These are phyloP conservation scores for Porites australiensis DNA, from an alignment of 64 coral and sea anemone species.

Conservation along the genomic window DNA sequence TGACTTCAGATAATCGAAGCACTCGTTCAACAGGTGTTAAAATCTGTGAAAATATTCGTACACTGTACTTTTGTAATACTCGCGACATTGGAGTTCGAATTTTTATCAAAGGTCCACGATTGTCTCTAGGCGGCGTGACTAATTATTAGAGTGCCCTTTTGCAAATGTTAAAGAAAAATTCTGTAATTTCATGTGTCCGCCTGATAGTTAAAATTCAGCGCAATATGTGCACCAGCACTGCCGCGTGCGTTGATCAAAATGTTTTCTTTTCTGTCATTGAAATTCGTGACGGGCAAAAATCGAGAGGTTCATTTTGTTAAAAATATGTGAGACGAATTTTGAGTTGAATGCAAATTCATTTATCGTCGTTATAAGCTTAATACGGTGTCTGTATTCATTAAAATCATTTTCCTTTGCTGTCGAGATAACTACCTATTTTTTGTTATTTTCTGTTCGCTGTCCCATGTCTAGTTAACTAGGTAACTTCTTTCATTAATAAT, in stretches of 20 bases:
- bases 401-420: too few species aligned
- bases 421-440: too few species aligned
- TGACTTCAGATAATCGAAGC: background rate
- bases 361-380: too few species aligned
- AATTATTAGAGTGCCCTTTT: too few species aligned
- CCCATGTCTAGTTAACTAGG: too few species aligned
- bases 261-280: background rate
- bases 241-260: background rate
- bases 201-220: background rate
- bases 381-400: too few species aligned
- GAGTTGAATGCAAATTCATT: background rate
- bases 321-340: background rate
- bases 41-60: background rate
- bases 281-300: too few species aligned
- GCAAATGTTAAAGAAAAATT: too few species aligned
- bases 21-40: conserved; percentile 49
- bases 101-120: background rate
- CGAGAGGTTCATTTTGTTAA: too few species aligned
- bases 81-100: background rate
- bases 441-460: too few species aligned
- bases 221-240: background rate
- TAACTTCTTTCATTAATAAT: too few species aligned
- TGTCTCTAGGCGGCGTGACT: background rate
- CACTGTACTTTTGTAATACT: conserved; percentile 17
- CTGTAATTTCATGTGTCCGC: background rate